phyloP scores from a whole-genome alignment of 2,113 vertebrate species.

The Podarcis raffonei region DNA sequence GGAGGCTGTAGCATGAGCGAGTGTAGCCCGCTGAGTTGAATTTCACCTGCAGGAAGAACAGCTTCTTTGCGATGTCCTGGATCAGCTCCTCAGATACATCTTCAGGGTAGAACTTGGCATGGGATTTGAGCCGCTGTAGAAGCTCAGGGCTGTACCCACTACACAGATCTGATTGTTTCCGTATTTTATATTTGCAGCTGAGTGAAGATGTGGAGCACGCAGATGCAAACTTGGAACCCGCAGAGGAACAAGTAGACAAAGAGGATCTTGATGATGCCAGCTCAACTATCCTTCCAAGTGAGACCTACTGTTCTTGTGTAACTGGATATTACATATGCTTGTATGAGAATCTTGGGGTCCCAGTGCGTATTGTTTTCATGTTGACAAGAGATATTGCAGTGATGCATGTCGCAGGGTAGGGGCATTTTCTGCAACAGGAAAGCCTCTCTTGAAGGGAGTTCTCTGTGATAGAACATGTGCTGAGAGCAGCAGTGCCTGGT shows the following conservation, averaged over 20 bases:
- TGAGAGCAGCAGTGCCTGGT: background rate
- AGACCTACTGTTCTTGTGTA: slow-evolving; percentile 32
- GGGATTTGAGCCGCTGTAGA: background rate
- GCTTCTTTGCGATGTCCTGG: too few relatives aligned
- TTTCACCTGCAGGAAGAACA: too few relatives aligned
- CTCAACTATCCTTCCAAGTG: slow-evolving; percentile 79
- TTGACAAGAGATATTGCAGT: background rate
- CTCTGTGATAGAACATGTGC: background rate
- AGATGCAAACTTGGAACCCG: slow-evolving; percentile 61
- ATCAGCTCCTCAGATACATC: too few relatives aligned
- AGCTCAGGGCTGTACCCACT: background rate
- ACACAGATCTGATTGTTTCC: background rate
- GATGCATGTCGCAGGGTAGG: background rate
- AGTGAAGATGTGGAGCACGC: slow-evolving; percentile 77
- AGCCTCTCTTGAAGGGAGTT: background rate
- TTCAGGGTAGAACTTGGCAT: too few relatives aligned
- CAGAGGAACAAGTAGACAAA: slow-evolving; percentile 70
- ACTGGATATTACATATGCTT: background rate
- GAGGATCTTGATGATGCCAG: slow-evolving; percentile 63
- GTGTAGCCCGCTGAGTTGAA: background rate
- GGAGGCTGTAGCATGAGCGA: background rate
- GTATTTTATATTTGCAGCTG: slow-evolving; percentile 76
- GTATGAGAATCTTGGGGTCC: background rate
- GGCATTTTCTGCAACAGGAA: background rate
- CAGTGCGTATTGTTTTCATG: background rate